Base-by-base conservation (phyloP, 2,888 invertebrate species). In the Hirtodrosophila histrioides region DNA sequence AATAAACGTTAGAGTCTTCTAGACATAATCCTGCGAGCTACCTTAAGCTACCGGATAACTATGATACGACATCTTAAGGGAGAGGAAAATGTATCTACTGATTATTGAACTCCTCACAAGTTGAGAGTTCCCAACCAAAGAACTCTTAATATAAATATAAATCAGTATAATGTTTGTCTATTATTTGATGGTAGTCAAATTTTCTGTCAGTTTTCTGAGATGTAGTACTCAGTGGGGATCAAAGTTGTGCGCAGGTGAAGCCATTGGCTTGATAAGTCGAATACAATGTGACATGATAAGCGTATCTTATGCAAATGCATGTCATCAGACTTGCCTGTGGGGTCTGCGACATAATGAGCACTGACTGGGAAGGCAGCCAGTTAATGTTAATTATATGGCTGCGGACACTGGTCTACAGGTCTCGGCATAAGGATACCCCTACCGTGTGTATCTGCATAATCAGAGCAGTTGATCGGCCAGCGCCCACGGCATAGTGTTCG, bases 331-430 rank as follows among this genome's bases (percentile, higher is more conserved):
- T 54, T 60, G 79, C 69, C 65, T 83, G 80, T 75, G 81, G 70
- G 84, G 81, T 75, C 81, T 63, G 69, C 33, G 84, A 67, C 81
- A 81, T 81, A 81, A 81, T 81, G 84, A 78, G 81, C 84, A 69
- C 43, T 60, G 46, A 17, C 49, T 44, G 43, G 62, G 48, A 12
- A 44, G 60, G 53, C 40, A 23, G 54, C 11, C 54, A 45, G 48
- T 12, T 39, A 39, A 31, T 31, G 54, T 51, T 72, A 71, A 72
- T 72, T 72, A 71, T 72, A 72, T 62, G 46, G 29, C 46, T 33
- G 41, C 5, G 35, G 67, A 48, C 24, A 51, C 57, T 17, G 31
- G n/a, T 36, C 44, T 54, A 10, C 27, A 33, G 5, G 17, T 17
- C 48, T 10, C 45, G 45, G 73, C 66, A 69, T 66, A 66, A 40